A percentile compares a stretch with the other conserved stretches of the same genome.
Conservation (phyloP, 2,888 invertebrate species). For the Mactromeris polynyma region DNA sequence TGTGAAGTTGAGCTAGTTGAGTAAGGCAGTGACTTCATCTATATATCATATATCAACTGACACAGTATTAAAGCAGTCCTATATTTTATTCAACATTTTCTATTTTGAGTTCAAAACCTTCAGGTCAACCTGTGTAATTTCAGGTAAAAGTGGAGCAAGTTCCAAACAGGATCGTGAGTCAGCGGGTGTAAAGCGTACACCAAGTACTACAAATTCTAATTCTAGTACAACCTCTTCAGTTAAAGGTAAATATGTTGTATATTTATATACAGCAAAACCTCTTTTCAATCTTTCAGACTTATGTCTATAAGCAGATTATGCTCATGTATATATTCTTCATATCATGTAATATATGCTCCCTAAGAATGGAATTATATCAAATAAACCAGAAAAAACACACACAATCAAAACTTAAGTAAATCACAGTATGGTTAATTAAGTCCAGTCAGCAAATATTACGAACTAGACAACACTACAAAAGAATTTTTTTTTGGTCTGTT, state of each 20-base stretch:
- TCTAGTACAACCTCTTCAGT: slow-evolving; percentile 51
- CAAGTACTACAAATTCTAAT: slow-evolving; percentile 59
- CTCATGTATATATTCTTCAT: not conserved
- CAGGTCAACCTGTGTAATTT: not conserved
- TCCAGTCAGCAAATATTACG: too few relatives aligned
- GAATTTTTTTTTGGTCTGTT: too few relatives aligned
- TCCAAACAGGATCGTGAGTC: slow-evolving; percentile 59
- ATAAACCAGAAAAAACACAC: too few relatives aligned
- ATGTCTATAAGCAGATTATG: not conserved
- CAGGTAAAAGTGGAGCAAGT: slow-evolving; percentile 55
- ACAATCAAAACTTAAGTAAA: too few relatives aligned
- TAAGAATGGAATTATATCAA: too few relatives aligned
- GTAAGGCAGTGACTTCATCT: too few relatives aligned
- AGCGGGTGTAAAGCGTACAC: slow-evolving; percentile 63
- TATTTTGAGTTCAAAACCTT: not conserved
- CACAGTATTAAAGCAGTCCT: not conserved
- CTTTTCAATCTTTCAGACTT: not conserved
- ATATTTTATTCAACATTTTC: not conserved
- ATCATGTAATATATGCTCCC: too few relatives aligned
- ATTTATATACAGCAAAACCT: not conserved
- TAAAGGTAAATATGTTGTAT: slow-evolving; percentile 53
- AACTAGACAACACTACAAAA: too few relatives aligned
- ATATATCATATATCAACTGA: too few relatives aligned
- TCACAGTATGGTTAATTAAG: too few relatives aligned
- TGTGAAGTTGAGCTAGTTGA: too few relatives aligned